phyloP scores from a whole-genome alignment of 1,140 invertebrate species.

The Drosophila sp. region DNA sequence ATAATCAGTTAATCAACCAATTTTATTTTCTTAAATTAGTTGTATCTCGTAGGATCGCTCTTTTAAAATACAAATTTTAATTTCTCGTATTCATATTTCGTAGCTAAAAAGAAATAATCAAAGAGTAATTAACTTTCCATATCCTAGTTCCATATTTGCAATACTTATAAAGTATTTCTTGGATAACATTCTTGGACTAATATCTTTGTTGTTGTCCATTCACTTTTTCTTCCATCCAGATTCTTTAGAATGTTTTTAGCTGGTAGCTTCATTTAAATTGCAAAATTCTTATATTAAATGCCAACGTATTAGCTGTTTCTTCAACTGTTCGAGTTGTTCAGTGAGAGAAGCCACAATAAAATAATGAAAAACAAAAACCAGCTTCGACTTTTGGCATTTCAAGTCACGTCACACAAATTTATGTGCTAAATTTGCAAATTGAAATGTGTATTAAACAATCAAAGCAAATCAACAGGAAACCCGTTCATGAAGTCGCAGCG shows the following conservation, averaged over 20 bases:
- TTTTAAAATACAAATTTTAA: too few relatives aligned
- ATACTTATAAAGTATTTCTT: too few relatives aligned
- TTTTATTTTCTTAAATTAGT: too few relatives aligned
- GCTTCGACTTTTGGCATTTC: slow-evolving; percentile 64
- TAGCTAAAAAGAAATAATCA: too few relatives aligned
- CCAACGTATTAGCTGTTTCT: slow-evolving; percentile 15
- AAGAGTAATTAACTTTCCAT: too few relatives aligned
- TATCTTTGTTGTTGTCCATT: neutral
- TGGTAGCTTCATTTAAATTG: neutral
- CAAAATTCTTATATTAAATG: slow-evolving; percentile 12
- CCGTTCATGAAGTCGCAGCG: neutral
- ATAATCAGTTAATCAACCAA: too few relatives aligned
- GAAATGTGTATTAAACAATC: slow-evolving; percentile 22
- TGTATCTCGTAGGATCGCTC: too few relatives aligned
- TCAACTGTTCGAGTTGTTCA: slow-evolving; percentile 21
- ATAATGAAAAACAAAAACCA: slow-evolving; percentile 47
- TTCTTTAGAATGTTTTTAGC: neutral
- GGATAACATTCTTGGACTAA: neutral
- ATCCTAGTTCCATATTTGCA: too few relatives aligned
- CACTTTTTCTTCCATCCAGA: neutral
- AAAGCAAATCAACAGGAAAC: slow-evolving; percentile 17
- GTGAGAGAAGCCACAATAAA: slow-evolving; percentile 12
- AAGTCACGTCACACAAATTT: slow-evolving; percentile 31
- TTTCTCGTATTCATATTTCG: too few relatives aligned
- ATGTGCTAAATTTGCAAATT: slow-evolving; percentile 56